Percentiles rank a stretch among this genome's conserved stretches.
These are phyloP conservation scores for Acrobeloides nanus DNA, from an alignment of 2,888 invertebrate genomes.

Conservation along the genomic window DNA sequence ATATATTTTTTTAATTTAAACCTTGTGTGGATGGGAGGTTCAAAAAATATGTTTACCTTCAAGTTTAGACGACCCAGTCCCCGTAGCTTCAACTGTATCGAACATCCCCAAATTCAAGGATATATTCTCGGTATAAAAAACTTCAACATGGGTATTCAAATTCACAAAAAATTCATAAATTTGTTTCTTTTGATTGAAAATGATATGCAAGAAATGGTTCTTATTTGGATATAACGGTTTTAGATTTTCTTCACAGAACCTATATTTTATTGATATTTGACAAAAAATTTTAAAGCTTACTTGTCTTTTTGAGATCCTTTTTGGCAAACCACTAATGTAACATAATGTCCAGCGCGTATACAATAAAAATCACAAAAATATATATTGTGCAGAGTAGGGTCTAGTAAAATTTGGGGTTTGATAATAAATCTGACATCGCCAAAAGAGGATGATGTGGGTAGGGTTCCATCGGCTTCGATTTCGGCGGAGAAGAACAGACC, in stretches of 20 bases:
- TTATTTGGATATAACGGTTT: slow-evolving; percentile 25
- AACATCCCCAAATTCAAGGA: slow-evolving; percentile 21
- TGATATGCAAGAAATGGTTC: slow-evolving; percentile 37
- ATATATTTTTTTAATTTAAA: too few species aligned
- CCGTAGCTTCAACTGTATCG: slow-evolving; percentile 7
- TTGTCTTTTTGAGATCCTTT: slow-evolving; percentile 33
- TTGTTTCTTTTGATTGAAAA: not conserved
- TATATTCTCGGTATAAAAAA: slow-evolving; percentile 46
- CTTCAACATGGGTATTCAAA: slow-evolving; percentile 42
- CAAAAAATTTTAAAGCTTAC: too few species aligned
- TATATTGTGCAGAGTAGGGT: slow-evolving; percentile 26
- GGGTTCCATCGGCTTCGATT: slow-evolving; percentile 21
- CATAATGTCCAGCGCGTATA: slow-evolving; percentile 48
- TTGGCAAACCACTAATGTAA: slow-evolving; percentile 47
- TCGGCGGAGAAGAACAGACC: slow-evolving; percentile 53
- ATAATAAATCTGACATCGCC: slow-evolving; percentile 44
- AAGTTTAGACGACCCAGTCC: slow-evolving; percentile 9
- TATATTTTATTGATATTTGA: too few species aligned
- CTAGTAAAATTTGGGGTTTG: slow-evolving; percentile 18
- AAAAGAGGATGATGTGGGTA: slow-evolving; percentile 41
- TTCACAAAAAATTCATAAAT: slow-evolving; percentile 28
- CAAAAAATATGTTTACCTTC: too few species aligned
- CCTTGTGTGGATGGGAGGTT: too few species aligned
- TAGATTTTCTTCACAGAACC: slow-evolving; percentile 34
- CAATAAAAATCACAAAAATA: slow-evolving; percentile 55